phyloP scores from a whole-genome alignment of 2,888 invertebrate species.

The Rhopalosiphum nymphaeae region DNA sequence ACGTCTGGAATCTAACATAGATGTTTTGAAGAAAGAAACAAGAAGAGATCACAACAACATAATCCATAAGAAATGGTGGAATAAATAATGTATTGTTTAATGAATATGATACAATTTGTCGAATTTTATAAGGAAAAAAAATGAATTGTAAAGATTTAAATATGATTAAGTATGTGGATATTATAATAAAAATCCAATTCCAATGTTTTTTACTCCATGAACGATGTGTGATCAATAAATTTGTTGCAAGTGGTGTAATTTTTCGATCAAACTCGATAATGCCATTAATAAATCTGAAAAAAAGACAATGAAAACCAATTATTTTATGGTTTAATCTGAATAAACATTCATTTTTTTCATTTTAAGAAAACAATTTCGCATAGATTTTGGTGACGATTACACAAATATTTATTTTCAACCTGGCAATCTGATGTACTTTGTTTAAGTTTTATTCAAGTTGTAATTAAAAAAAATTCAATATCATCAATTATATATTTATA shows the following conservation, averaged over 20 bases:
- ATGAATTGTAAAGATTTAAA: not conserved
- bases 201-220: not conserved
- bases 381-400: too few species aligned
- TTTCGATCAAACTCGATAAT: not conserved
- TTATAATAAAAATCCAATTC: not conserved
- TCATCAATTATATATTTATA: too few species aligned
- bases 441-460: too few species aligned
- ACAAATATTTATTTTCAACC: too few species aligned
- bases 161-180: not conserved
- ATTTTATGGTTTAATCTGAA: too few species aligned
- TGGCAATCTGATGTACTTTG: too few species aligned
- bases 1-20: not conserved
- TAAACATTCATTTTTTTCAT: too few species aligned
- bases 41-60: not conserved
- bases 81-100: not conserved
- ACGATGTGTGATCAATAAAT: not conserved
- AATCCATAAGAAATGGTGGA: not conserved
- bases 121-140: not conserved
- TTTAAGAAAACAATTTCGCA: too few species aligned
- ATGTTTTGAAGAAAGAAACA: not conserved
- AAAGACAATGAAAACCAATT: not conserved
- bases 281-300: not conserved
- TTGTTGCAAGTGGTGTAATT: not conserved
- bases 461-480: too few species aligned
- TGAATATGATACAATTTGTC: fast-evolving